Percentiles rank a stretch among this genome's conserved stretches.
Evolutionary conservation across 1,140 invertebrate species (phyloP).

Genomic region (Cydia pomonella): DNA sequence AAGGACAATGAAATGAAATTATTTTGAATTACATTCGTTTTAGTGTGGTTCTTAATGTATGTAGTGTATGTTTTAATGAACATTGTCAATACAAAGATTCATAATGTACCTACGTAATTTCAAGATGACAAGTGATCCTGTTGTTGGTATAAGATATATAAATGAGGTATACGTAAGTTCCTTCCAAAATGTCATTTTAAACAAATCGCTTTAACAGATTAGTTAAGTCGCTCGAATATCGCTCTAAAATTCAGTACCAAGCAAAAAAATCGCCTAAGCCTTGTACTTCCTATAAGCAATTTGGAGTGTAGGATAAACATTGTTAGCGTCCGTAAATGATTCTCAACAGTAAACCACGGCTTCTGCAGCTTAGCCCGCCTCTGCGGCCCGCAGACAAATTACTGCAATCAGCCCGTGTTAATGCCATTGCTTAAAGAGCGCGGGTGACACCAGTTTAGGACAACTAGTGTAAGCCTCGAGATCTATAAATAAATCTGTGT

Average conservation of each 20-base stretch:
- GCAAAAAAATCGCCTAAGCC: neutral
- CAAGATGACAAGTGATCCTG: no score
- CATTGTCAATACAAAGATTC: no score
- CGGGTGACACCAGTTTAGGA: neutral
- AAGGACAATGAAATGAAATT: no score
- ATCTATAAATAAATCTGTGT: neutral
- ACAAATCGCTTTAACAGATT: neutral
- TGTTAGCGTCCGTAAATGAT: conserved; percentile 19
- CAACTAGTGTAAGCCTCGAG: neutral
- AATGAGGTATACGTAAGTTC: neutral
- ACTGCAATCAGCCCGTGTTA: conserved; percentile 11
- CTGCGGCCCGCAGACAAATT: conserved; percentile 25
- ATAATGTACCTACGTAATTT: no score
- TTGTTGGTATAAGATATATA: no score
- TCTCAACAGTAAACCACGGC: conserved; percentile 26
- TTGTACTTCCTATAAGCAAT: neutral
- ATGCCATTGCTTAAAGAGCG: neutral
- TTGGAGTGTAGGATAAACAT: conserved; percentile 22
- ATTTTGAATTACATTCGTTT: no score
- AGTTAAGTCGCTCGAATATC: neutral
- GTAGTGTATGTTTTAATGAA: no score
- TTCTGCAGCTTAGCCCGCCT: conserved; percentile 19
- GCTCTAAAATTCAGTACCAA: neutral
- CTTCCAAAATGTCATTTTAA: neutral
- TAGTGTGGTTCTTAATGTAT: no score